These are phyloP conservation scores for Thalassoma bifasciatum DNA, from an alignment of 2,113 vertebrate genomes.

Conservation along the genomic window DNA sequence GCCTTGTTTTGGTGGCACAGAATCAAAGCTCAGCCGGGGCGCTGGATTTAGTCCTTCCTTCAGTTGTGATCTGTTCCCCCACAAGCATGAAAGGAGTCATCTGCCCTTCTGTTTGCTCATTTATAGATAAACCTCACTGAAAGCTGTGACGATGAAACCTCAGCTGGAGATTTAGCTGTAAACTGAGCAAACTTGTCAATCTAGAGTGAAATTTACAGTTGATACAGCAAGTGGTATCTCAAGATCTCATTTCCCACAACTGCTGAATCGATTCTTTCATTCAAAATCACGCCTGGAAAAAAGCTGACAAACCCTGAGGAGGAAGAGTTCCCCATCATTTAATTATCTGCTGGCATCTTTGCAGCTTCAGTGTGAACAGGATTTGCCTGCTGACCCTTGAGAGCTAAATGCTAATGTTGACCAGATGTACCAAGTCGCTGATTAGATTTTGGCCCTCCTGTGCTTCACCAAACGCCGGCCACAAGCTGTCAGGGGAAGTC, in stretches of 20 bases:
- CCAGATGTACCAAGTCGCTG: constrained; percentile 71
- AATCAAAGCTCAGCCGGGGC: constrained; percentile 65
- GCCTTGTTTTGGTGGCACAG: constrained; percentile 59
- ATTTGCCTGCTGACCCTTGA: constrained; percentile 68
- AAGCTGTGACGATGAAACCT: constrained; percentile 27
- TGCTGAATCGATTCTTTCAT: constrained; percentile 18
- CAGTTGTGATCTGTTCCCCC: constrained; percentile 58
- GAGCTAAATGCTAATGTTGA: constrained; percentile 72
- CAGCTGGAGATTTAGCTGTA: constrained; percentile 38
- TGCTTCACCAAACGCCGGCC: constrained; percentile 29
- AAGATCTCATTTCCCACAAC: constrained; percentile 6
- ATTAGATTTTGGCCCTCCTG: constrained; percentile 60
- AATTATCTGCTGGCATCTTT: constrained; percentile 56
- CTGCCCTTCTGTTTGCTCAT: constrained; percentile 58
- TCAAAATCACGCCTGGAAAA: constrained; percentile 25
- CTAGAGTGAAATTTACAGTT: not conserved
- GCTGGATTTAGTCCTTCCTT: constrained; percentile 33
- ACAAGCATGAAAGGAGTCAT: constrained; percentile 52
- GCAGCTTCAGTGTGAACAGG: constrained; percentile 60
- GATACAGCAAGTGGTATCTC: not conserved
- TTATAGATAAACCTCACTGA: constrained; percentile 53
- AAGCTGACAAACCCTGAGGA: not conserved
- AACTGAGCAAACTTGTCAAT: constrained; percentile 1
- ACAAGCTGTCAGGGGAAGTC: constrained; percentile 57
- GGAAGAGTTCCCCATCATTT: constrained; percentile 49